These are phyloP conservation scores for Ramazzottius varieornatus DNA, from an alignment of 2,888 invertebrate genomes.

Conservation along the genomic window DNA sequence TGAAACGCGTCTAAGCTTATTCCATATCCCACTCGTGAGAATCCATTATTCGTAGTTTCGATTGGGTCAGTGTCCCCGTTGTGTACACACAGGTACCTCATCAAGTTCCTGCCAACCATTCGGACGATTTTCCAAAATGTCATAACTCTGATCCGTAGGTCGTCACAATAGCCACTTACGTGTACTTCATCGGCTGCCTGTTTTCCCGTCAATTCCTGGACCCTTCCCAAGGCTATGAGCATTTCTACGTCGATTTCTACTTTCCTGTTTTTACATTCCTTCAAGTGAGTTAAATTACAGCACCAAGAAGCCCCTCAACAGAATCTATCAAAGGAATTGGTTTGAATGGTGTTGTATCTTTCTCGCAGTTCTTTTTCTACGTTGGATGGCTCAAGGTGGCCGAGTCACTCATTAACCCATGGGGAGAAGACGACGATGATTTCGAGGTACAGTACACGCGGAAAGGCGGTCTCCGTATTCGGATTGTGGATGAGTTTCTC, in stretches of 20 bases:
- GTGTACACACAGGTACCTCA: neutral
- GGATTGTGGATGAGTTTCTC: too few relatives aligned
- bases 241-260: neutral
- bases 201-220: slow-evolving; percentile 2
- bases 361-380: slow-evolving; percentile 66
- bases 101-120: neutral
- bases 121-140: neutral
- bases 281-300: too few relatives aligned
- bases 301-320: too few relatives aligned
- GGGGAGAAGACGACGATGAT: slow-evolving; percentile 81
- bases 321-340: too few relatives aligned
- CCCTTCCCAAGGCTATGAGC: neutral
- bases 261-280: slow-evolving; percentile 2
- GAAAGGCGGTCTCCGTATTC: too few relatives aligned
- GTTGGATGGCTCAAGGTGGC: slow-evolving; percentile 76
- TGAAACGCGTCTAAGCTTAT: too few relatives aligned
- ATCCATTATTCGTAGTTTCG: neutral
- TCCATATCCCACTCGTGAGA: neutral
- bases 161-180: neutral
- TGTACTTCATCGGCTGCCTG: neutral
- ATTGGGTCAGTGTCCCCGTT: neutral
- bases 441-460: slow-evolving; percentile 46
- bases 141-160: neutral
- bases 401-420: slow-evolving; percentile 73
- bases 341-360: too few relatives aligned